A percentile compares a stretch with the other conserved stretches of the same genome.
Conservation (phyloP, 2,888 invertebrate genomes). For the Lydus trimaculatus region DNA sequence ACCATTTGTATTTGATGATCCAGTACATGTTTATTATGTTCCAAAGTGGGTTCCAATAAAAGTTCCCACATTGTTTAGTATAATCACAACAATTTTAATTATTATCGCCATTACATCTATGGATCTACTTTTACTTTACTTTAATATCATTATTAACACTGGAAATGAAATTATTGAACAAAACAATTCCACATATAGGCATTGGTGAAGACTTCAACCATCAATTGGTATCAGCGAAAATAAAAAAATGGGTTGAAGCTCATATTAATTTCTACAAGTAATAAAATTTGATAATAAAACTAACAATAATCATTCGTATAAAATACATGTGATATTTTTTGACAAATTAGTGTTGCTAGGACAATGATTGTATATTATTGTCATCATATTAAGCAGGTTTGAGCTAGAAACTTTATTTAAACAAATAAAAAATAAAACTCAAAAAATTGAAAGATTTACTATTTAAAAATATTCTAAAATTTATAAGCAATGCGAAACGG, state of each 20-base stretch:
- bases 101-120: too few species aligned
- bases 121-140: background rate
- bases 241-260: background rate
- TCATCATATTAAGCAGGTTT: too few species aligned
- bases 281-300: background rate
- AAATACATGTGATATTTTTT: too few species aligned
- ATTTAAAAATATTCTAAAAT: too few species aligned
- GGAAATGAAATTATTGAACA: background rate
- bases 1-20: background rate
- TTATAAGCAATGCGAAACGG: too few species aligned
- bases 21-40: background rate
- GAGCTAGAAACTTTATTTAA: too few species aligned
- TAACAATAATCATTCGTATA: too few species aligned
- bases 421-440: too few species aligned
- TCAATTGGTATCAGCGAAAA: background rate
- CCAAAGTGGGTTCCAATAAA: background rate
- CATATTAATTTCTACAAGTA: background rate
- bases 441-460: too few species aligned
- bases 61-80: background rate
- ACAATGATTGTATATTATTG: too few species aligned
- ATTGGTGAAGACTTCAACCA: background rate
- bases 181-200: background rate
- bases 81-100: background rate
- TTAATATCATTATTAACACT: background rate
- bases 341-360: too few species aligned